phyloP scores from a whole-genome alignment of 1,140 invertebrate genomes.

The Aphelenchoides fujianensis region DNA sequence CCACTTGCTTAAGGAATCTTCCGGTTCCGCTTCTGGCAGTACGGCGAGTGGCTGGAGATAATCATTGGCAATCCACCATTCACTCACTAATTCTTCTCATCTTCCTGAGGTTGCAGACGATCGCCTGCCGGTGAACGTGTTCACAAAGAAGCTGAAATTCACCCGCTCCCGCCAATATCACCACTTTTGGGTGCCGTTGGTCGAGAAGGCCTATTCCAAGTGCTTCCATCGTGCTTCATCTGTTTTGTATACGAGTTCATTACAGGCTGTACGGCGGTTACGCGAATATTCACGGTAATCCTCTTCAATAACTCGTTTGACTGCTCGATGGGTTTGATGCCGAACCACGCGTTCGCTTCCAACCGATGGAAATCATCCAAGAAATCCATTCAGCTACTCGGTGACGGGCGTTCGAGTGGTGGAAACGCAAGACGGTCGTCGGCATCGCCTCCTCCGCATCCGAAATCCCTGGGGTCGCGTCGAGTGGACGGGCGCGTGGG shows the following conservation, averaged over 20 bases:
- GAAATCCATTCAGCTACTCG: no score
- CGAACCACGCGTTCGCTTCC: slow-evolving; percentile 19
- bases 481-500: slow-evolving; percentile 15
- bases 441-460: not conserved
- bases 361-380: no score
- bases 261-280: slow-evolving; percentile 16
- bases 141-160: slow-evolving; percentile 16
- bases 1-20: slow-evolving; percentile 24
- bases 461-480: slow-evolving; percentile 21
- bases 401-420: not conserved
- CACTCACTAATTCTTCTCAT: no score
- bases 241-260: no score
- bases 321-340: slow-evolving; percentile 3
- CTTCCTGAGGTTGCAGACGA: slow-evolving; percentile 13
- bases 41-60: slow-evolving; percentile 16
- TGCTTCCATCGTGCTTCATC: no score
- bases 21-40: slow-evolving; percentile 10
- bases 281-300: slow-evolving; percentile 13
- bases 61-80: slow-evolving; percentile 3
- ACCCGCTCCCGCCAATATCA: slow-evolving; percentile 1
- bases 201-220: slow-evolving; percentile 21
- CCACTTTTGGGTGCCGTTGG: slow-evolving; percentile 13
- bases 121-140: slow-evolving; percentile 12
- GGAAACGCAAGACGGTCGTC: not conserved
- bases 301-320: not conserved